Evolutionary conservation across 2,888 invertebrate genomes (phyloP).

Genomic region (Stenotaenia linearis): DNA sequence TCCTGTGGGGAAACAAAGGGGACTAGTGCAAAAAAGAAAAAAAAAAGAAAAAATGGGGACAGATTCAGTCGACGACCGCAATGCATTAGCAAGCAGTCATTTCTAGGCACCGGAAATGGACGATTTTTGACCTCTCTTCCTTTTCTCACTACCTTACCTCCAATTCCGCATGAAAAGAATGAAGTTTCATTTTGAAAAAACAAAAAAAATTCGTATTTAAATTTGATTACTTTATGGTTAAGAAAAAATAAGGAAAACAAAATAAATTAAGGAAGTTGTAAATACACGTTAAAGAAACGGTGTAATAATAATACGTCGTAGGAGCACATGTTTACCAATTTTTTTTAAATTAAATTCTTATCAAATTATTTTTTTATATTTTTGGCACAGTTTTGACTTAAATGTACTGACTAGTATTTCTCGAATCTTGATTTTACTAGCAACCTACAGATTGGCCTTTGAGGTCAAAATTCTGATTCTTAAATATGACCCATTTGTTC

Average conservation of each 20-base stretch:
- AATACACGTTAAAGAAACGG: no score
- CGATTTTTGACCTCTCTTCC: slow-evolving; percentile 26
- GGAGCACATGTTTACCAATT: no score
- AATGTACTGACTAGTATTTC: neutral
- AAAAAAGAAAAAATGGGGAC: slow-evolving; percentile 1
- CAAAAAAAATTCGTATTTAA: neutral
- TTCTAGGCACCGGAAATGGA: slow-evolving; percentile 19
- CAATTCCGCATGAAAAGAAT: neutral
- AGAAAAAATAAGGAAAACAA: no score
- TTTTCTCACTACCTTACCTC: neutral
- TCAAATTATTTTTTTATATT: neutral
- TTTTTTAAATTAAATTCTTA: neutral
- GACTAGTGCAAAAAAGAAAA: neutral
- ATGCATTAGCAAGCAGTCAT: slow-evolving; percentile 26
- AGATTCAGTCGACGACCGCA: slow-evolving; percentile 26
- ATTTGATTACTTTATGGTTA: no score
- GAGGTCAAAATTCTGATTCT: slow-evolving; percentile 22
- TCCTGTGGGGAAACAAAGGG: slow-evolving; percentile 19
- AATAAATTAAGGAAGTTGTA: no score
- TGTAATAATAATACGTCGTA: neutral
- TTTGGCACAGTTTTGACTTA: neutral
- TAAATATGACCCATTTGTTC: slow-evolving; percentile 27
- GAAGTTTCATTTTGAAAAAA: neutral
- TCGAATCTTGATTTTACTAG: neutral
- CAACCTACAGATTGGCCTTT: neutral